Conservation (phyloP, 2,888 invertebrate genomes). For the Scotopteryx bipunctaria region DNA sequence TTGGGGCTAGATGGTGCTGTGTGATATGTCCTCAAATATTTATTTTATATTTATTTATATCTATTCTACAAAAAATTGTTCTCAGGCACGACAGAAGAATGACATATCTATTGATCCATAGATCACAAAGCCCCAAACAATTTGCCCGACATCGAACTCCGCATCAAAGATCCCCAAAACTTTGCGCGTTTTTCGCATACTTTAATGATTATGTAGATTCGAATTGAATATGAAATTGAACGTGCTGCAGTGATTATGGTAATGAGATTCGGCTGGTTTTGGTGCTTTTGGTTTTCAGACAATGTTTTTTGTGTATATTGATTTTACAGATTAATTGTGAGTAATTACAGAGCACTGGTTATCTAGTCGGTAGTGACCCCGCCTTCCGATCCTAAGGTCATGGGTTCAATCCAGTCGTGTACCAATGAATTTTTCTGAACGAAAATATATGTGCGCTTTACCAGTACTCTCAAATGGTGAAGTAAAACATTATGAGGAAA, state of each 20-base stretch:
- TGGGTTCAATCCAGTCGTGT: no score
- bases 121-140: constrained; percentile 18
- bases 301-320: background rate
- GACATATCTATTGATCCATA: no score
- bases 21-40: background rate
- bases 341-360: background rate
- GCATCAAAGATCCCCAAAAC: constrained; percentile 10
- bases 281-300: background rate
- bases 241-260: constrained; percentile 41
- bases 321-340: no score
- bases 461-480: no score
- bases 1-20: no score
- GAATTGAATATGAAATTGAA: constrained; percentile 44
- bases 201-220: constrained; percentile 43
- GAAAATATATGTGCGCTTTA: no score
- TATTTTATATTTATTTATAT: no score
- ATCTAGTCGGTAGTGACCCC: background rate
- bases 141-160: constrained; percentile 14
- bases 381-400: no score
- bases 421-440: no score
- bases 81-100: no score
- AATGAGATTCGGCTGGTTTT: constrained; percentile 27
- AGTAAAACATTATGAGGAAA: no score
- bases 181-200: constrained; percentile 30
- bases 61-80: no score